A percentile compares a stretch with the other conserved stretches of the same genome.
Conservation (phyloP, 2,797 vertebrate species). For the Halcyon leucocephala region DNA sequence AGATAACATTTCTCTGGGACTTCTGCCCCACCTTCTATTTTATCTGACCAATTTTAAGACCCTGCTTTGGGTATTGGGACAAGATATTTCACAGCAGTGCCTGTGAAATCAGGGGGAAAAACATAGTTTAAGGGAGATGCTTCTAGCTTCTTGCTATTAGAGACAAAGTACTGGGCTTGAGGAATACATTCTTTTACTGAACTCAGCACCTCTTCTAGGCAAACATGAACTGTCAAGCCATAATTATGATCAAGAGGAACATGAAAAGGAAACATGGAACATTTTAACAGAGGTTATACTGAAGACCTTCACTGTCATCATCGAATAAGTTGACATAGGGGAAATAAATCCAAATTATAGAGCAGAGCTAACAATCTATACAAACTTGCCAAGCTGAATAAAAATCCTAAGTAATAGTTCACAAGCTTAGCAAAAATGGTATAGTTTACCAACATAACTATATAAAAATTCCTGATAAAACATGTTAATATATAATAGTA, state of each 20-base stretch:
- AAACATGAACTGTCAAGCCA: neutral
- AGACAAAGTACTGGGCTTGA: neutral
- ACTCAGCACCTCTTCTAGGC: neutral
- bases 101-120: neutral
- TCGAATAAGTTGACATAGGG: neutral
- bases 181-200: neutral
- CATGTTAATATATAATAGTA: neutral
- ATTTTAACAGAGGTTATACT: neutral
- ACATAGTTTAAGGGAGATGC: neutral
- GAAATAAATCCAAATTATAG: neutral
- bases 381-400: neutral
- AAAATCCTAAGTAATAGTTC: neutral
- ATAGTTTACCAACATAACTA: neutral
- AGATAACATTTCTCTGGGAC: neutral
- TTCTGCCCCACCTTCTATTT: fast-evolving
- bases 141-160: neutral
- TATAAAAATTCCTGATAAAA: neutral
- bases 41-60: neutral
- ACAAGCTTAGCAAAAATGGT: neutral
- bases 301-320: neutral
- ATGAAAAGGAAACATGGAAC: neutral
- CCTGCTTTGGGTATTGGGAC: neutral
- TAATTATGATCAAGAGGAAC: neutral
- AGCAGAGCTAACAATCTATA: neutral
- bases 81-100: neutral